Evolutionary conservation across 2,888 invertebrate species (phyloP).

Genomic region (Lasioglossum figueresi): DNA sequence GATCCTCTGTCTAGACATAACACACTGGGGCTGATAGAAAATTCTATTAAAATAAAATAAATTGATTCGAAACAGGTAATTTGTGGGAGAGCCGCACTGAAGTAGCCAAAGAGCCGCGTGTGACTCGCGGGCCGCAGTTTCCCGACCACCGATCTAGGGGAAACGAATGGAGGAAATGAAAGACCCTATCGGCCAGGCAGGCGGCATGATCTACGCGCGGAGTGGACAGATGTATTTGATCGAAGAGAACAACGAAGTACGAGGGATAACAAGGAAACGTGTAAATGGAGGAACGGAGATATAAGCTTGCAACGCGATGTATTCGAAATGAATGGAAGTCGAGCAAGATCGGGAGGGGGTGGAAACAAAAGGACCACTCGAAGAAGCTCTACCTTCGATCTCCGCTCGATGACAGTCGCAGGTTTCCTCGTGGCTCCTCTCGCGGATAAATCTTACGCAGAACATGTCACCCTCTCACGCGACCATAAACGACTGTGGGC

Average conservation of each 20-base stretch:
- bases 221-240: neutral
- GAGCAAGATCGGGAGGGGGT: neutral
- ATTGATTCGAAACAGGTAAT: no score
- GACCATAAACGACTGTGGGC: conserved; percentile 62
- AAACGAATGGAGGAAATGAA: neutral
- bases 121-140: no score
- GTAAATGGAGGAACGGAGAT: neutral
- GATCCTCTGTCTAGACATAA: no score
- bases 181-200: no score
- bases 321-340: conserved; percentile 23
- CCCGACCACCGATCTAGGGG: neutral
- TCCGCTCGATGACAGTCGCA: conserved; percentile 58
- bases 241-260: neutral
- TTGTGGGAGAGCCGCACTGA: no score
- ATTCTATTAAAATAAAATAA: no score
- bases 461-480: conserved; percentile 68
- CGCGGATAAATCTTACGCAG: conserved; percentile 73
- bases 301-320: conserved; percentile 7
- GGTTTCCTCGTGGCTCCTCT: conserved; percentile 61
- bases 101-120: no score
- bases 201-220: neutral
- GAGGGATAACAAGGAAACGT: neutral
- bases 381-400: conserved; percentile 67
- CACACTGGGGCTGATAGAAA: no score
- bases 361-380: conserved; percentile 18